Evolutionary conservation across 2,888 invertebrate species (phyloP).

Genomic region (Andrena minutula): DNA sequence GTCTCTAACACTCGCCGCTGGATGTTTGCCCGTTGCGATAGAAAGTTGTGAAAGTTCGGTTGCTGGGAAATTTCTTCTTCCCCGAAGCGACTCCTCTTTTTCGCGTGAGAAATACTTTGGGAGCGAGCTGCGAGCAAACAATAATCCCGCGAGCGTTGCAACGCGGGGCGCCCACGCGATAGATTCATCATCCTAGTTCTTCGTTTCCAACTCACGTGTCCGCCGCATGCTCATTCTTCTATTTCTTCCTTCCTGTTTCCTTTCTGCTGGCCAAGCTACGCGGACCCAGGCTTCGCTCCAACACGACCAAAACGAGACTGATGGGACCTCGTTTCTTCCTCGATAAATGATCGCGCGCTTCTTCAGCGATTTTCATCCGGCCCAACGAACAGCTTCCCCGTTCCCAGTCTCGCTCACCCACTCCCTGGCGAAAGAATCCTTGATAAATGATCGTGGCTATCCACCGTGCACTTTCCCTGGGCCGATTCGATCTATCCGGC

Average conservation of each 20-base stretch:
- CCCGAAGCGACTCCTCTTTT: background rate
- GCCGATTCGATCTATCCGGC: conserved; percentile 50
- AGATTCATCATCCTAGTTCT: conserved; percentile 65
- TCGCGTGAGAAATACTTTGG: conserved; percentile 41
- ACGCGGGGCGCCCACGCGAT: conserved; percentile 49
- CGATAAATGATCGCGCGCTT: conserved; percentile 70
- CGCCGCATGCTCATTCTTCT: conserved; percentile 69
- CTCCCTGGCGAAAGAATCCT: conserved; percentile 48
- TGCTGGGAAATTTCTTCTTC: background rate
- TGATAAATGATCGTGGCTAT: conserved; percentile 64
- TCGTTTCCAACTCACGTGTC: conserved; percentile 69
- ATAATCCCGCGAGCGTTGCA: conserved; percentile 38
- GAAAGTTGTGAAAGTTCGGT: background rate
- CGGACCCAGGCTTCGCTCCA: conserved; percentile 12
- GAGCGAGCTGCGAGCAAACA: conserved; percentile 35
- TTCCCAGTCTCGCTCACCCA: background rate
- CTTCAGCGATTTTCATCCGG: conserved; percentile 70
- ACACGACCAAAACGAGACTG: conserved; percentile 60
- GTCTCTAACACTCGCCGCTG: too few species aligned
- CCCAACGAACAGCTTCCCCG: conserved; percentile 52
- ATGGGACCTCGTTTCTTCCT: conserved; percentile 62
- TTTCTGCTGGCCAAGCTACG: conserved; percentile 39
- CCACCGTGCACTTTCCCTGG: conserved; percentile 46
- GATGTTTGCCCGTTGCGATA: background rate
- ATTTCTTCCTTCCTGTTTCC: conserved; percentile 67